Percentiles rank a stretch among this genome's conserved stretches.
These are phyloP conservation scores for Cephus rjabovi DNA, from an alignment of 2,888 invertebrate species.

Conservation along the genomic window DNA sequence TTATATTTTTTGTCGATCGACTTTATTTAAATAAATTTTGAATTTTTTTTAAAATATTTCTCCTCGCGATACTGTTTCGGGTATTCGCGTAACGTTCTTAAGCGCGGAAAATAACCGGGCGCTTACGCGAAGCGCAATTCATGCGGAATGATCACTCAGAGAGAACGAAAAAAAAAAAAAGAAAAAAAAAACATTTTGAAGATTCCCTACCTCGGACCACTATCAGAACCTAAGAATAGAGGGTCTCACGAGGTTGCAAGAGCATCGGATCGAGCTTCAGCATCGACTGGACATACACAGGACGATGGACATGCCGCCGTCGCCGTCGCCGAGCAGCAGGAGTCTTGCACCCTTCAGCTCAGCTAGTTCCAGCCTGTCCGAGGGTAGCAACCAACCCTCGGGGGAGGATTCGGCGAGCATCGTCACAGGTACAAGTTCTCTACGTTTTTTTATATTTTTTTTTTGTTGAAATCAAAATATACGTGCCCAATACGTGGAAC, in stretches of 20 bases:
- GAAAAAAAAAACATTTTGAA: constrained; percentile 46
- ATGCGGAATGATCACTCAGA: background rate
- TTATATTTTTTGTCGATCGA: background rate
- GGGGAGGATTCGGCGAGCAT: constrained; percentile 80
- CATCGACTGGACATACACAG: constrained; percentile 64
- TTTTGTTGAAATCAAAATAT: background rate
- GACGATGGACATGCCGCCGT: constrained; percentile 75
- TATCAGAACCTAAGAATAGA: constrained; percentile 65
- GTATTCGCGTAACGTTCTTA: background rate
- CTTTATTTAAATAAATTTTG: background rate
- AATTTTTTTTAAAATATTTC: background rate
- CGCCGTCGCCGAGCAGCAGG: constrained; percentile 88
- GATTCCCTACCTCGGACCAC: constrained; percentile 62
- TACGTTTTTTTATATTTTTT: constrained; percentile 18
- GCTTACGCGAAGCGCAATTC: background rate
- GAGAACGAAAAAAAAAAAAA: background rate
- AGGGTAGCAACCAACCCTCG: constrained; percentile 70
- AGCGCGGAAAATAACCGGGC: background rate
- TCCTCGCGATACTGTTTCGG: background rate
- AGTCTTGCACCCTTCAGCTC: constrained; percentile 87
- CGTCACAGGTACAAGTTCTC: constrained; percentile 79
- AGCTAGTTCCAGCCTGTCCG: constrained; percentile 88
- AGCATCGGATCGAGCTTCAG: constrained; percentile 64
- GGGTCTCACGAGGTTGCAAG: constrained; percentile 64
- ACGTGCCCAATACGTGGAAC: background rate